Conservation (phyloP, 2,888 invertebrate species). For the Xylophagus ater region DNA sequence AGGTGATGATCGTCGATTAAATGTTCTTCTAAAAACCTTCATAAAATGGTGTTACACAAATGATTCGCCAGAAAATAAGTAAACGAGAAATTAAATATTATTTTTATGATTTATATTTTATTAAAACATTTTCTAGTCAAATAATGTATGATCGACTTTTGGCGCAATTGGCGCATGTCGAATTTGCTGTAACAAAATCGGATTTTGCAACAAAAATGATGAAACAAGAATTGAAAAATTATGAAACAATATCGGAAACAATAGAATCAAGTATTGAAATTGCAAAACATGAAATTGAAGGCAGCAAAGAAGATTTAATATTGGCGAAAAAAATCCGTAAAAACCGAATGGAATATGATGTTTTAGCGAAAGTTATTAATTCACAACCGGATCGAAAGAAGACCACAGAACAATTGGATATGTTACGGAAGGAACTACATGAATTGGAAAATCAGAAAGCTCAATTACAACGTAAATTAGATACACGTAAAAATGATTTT, state of each 20-base stretch:
- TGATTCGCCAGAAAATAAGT: constrained; percentile 56
- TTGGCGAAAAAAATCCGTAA: constrained; percentile 79
- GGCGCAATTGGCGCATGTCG: constrained; percentile 74
- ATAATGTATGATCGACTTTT: constrained; percentile 67
- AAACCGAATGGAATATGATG: constrained; percentile 87
- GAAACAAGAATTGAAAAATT: constrained; percentile 70
- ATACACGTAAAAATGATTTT: constrained; percentile 78
- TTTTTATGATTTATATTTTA: not conserved
- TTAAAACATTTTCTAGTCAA: constrained; percentile 44
- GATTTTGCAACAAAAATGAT: constrained; percentile 70
- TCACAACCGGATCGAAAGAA: constrained; percentile 82
- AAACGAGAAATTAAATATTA: constrained; percentile 21
- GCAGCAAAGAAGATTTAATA: constrained; percentile 67
- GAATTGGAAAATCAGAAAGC: constrained; percentile 58
- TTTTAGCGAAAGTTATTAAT: constrained; percentile 80
- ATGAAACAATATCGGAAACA: constrained; percentile 61
- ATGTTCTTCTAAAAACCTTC: constrained; percentile 70
- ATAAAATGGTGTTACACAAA: constrained; percentile 69
- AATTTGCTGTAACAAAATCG: constrained; percentile 78
- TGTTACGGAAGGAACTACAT: constrained; percentile 61
- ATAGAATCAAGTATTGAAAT: constrained; percentile 69
- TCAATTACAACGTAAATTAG: constrained; percentile 63
- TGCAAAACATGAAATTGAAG: constrained; percentile 69
- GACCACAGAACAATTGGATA: constrained; percentile 55
- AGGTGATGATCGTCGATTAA: constrained; percentile 85